A percentile compares a stretch with the other conserved stretches of the same genome.
phyloP scores from a whole-genome alignment of 2,113 vertebrate genomes.

The Lophotis ruficrista region DNA sequence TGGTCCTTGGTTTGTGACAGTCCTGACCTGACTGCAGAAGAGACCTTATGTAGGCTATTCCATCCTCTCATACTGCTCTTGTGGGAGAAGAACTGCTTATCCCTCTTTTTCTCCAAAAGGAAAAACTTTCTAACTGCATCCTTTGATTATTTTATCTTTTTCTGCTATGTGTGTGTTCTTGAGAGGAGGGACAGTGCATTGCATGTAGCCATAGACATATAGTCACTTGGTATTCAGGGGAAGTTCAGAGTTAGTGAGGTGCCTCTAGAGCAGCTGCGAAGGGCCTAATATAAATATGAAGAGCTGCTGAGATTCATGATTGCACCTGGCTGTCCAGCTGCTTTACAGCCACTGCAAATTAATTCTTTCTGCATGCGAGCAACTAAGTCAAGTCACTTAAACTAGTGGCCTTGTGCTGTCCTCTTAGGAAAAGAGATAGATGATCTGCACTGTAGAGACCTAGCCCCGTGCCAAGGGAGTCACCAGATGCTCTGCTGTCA shows the following conservation, averaged over 20 bases:
- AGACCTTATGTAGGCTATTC: not conserved
- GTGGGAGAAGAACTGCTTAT: not conserved
- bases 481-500: not conserved
- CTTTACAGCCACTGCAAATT: constrained; percentile 63
- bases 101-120: not conserved
- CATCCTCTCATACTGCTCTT: not conserved
- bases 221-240: constrained; percentile 60
- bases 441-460: not conserved
- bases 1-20: not conserved
- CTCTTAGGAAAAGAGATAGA: constrained; percentile 34
- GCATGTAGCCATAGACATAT: not conserved
- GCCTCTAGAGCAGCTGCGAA: constrained; percentile 66
- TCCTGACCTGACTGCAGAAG: not conserved
- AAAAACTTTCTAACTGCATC: not conserved
- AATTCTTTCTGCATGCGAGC: constrained; percentile 57
- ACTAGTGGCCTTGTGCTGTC: constrained; percentile 25
- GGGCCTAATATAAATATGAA: constrained; percentile 56
- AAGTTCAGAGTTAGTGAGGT: constrained; percentile 61
- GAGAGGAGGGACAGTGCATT: not conserved
- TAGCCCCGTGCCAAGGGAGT: not conserved
- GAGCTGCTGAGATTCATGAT: constrained; percentile 59
- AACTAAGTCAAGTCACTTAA: constrained; percentile 57
- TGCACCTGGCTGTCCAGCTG: constrained; percentile 67
- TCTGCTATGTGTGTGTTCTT: not conserved
- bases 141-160: constrained; percentile 13